Percentiles rank a stretch among this genome's conserved stretches.
Conservation (phyloP, 2,113 vertebrate genomes). For the Varanus komodoensis region DNA sequence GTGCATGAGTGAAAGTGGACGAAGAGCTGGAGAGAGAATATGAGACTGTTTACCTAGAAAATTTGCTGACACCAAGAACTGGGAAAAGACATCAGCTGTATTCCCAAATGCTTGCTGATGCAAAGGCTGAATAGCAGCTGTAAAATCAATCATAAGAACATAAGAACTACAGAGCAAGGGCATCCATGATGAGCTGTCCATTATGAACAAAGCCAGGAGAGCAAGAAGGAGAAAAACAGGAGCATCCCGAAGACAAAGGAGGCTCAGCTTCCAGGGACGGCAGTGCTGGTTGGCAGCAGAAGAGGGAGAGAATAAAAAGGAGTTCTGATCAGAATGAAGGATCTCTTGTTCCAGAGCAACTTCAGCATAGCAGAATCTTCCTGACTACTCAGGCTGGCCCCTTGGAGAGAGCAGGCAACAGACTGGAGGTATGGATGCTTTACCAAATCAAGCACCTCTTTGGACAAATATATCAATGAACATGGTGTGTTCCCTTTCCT, state of each 20-base stretch:
- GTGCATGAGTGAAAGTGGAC: neutral
- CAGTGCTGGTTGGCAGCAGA: neutral
- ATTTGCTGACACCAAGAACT: neutral
- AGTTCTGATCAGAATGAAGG: neutral
- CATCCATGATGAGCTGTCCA: neutral
- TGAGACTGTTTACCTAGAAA: neutral
- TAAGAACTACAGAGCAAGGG: neutral
- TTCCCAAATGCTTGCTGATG: neutral
- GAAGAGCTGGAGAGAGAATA: neutral
- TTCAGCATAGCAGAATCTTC: neutral
- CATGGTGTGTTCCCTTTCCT: neutral
- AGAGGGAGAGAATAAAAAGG: neutral
- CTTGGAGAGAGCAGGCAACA: neutral
- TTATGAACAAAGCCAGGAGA: neutral
- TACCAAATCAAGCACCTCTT: neutral
- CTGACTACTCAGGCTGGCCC: neutral
- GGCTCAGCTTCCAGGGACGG: neutral
- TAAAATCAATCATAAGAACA: neutral
- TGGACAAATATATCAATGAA: neutral
- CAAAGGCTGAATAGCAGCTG: neutral
- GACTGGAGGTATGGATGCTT: neutral
- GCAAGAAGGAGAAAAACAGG: neutral
- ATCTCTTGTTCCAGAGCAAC: neutral
- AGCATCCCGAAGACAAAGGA: too few relatives aligned
- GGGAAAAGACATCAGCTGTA: neutral